These are phyloP conservation scores for Asarcornis scutulata DNA, from an alignment of 2,113 vertebrate species.

Conservation along the genomic window DNA sequence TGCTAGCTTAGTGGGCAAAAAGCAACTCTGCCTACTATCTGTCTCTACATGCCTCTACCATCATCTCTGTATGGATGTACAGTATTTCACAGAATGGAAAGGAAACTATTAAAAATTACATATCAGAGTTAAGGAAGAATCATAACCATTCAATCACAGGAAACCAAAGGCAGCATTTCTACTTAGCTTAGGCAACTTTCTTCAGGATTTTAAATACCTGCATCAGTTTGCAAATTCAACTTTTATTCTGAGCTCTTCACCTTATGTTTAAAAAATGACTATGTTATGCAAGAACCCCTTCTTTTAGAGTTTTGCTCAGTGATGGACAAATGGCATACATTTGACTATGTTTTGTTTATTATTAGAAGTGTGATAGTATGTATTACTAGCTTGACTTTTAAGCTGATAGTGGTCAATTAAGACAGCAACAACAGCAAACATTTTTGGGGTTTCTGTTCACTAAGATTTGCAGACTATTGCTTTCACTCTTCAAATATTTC, in stretches of 20 bases:
- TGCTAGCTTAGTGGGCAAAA: not conserved
- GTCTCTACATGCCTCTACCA: not conserved
- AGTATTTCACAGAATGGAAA: not conserved
- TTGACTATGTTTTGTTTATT: not conserved
- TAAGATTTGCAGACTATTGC: not conserved
- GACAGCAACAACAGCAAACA: not conserved
- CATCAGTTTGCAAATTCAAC: not conserved
- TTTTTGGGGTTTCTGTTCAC: not conserved
- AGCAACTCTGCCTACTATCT: not conserved
- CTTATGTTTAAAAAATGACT: not conserved
- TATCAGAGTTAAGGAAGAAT: not conserved
- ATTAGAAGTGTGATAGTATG: not conserved
- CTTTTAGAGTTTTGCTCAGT: not conserved
- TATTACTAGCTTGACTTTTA: not conserved
- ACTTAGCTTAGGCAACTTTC: accelerated
- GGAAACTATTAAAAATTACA: not conserved
- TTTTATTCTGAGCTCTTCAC: not conserved
- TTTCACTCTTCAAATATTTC: not conserved
- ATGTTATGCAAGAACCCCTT: not conserved
- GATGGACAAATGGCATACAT: not conserved
- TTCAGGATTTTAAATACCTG: not conserved
- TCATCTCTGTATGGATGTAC: not conserved
- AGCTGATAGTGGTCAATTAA: not conserved
- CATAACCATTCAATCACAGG: not conserved
- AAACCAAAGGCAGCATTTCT: not conserved